Conservation (phyloP, 1,140 invertebrate species). For the Neuroterus valhalla region DNA sequence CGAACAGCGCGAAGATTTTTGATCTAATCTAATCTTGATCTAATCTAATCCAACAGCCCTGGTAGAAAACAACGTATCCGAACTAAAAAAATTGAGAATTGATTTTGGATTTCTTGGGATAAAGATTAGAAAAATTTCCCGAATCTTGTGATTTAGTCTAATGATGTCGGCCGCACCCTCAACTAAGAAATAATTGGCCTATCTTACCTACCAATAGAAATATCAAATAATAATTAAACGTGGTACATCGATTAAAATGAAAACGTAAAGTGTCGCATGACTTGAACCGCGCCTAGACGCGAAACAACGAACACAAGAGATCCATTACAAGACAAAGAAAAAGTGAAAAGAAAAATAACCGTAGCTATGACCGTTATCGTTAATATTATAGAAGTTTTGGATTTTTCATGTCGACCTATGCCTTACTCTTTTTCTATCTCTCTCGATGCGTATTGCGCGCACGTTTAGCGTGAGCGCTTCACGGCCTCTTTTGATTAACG, state of each 20-base stretch:
- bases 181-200: conserved; percentile 69
- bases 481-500: conserved; percentile 42
- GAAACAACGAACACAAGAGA: conserved; percentile 63
- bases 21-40: too few species aligned
- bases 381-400: conserved; percentile 36
- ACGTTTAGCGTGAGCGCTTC: neutral
- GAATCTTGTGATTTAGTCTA: conserved; percentile 43
- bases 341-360: conserved; percentile 53
- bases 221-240: conserved; percentile 71
- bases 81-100: conserved; percentile 6
- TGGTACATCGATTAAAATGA: conserved; percentile 69
- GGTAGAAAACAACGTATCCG: neutral
- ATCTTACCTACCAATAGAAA: conserved; percentile 69
- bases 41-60: conserved; percentile 7
- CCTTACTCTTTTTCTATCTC: too few species aligned
- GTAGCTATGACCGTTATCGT: conserved; percentile 47
- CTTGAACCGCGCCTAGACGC: conserved; percentile 13
- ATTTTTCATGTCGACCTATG: conserved; percentile 12
- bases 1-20: neutral
- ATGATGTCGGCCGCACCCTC: conserved; percentile 65
- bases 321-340: conserved; percentile 63
- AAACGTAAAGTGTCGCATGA: conserved; percentile 43
- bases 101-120: neutral
- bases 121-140: conserved; percentile 20
- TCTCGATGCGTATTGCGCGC: neutral